Base-by-base conservation (phyloP, 2,888 invertebrate genomes). In the Phlogophora meticulosa region DNA sequence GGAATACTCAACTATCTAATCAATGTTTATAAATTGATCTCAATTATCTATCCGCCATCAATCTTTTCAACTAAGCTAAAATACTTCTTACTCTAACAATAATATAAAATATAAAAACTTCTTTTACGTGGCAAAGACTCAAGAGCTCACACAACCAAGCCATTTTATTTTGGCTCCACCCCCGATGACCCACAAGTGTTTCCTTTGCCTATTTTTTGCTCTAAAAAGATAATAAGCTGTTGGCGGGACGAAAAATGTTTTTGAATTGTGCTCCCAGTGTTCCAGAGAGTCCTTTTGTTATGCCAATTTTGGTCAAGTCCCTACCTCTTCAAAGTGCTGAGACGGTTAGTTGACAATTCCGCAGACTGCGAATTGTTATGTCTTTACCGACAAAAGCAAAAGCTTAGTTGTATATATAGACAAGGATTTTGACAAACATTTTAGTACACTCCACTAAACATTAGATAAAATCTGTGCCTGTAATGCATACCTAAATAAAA, bases 161-260 rank as follows among this genome's bases (percentile, higher is more conserved):
- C 66, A 57, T 63, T 70, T 82, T 79, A 69, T 59, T 40, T 38
- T 24, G 28, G 61, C 74, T 43, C 68, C 78, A 61, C 80, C 81
- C 51, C 60, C 62, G 48, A 71, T 73, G 78, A 71, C 76, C 78
- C 76, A 76, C 65, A 81, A 84, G 67, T 76, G 73, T 82, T 82
- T 76, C 74, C 67, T 77, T 79, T 60, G 68, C 68, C 77, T 69
- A 63, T 61, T 85, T 86, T 88, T 86, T 85, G 72, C 74, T 56
- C 66, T 74, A 76, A 84, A 82, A 85, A 81, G 68, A 72, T 82
- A 82, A 84, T 76, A 79, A 84, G 81, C 63, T 65, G 72, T 46
- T 5, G n/a, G 20, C 7, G 7, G 15, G 10, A 55, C 45, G 71
- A 80, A 73, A 71, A 68, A 68, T 40, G 10, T 63, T 61, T 63